A percentile compares a stretch with the other conserved stretches of the same genome.
Evolutionary conservation across 2,113 vertebrate genomes (phyloP).

Genomic region (Phrynocephalus versicolor): DNA sequence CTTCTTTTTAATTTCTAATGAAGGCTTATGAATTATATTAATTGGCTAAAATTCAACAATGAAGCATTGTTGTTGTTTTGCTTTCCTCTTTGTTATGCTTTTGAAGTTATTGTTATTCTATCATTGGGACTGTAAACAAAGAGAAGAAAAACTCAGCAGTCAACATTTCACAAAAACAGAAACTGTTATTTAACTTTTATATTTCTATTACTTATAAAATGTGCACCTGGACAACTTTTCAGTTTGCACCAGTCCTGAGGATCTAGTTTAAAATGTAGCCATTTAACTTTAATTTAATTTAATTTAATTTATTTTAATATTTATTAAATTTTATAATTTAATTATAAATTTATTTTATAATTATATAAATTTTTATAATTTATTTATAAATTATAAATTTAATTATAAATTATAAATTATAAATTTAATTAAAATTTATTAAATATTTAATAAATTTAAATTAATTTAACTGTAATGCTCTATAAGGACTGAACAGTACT

Average conservation of each 20-base stretch:
- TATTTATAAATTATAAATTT: too few species aligned
- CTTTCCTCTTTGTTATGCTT: not conserved
- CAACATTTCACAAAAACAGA: constrained; percentile 7
- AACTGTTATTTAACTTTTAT: not conserved
- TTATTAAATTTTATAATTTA: too few species aligned
- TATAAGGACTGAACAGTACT: constrained; percentile 11
- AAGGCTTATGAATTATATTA: not conserved
- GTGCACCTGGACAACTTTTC: too few species aligned
- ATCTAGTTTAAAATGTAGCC: not conserved
- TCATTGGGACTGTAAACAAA: not conserved
- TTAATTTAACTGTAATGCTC: constrained; percentile 24
- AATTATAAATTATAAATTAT: too few species aligned
- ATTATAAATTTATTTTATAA: too few species aligned
- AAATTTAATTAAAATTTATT: too few species aligned
- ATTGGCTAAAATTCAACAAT: not conserved
- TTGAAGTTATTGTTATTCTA: not conserved
- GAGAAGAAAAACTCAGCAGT: not conserved
- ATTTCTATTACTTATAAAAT: constrained; percentile 8
- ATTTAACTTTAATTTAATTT: not conserved
- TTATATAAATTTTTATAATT: too few species aligned
- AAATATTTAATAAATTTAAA: too few species aligned
- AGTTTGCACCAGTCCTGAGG: not conserved
- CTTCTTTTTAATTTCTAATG: constrained; percentile 12
- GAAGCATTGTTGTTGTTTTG: not conserved
- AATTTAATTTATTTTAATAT: too few species aligned